phyloP scores from a whole-genome alignment of 1,140 invertebrate genomes.

The Drosophila aff. region DNA sequence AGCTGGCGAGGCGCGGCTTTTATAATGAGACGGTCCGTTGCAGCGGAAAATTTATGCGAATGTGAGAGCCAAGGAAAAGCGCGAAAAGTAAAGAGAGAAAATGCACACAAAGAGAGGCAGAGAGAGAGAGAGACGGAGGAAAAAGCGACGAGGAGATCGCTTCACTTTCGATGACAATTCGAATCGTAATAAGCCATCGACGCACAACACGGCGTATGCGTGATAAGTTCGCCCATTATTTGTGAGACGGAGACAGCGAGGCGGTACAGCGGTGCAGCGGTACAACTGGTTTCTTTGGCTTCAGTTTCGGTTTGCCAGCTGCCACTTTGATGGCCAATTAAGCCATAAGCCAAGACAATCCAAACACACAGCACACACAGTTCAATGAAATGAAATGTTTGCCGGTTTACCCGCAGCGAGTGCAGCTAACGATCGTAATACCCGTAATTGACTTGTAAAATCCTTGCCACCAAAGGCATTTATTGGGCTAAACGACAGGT shows the following conservation, averaged over 20 bases:
- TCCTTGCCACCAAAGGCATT: constrained; percentile 31
- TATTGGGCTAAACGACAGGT: constrained; percentile 43
- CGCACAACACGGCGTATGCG: constrained; percentile 74
- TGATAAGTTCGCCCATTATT: constrained; percentile 61
- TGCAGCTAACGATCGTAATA: constrained; percentile 23
- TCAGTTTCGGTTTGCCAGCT: constrained; percentile 35
- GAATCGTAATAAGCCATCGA: constrained; percentile 72
- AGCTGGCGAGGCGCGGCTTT: constrained; percentile 67
- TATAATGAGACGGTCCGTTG: constrained; percentile 72
- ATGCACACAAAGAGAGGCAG: neutral
- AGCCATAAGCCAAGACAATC: constrained; percentile 60
- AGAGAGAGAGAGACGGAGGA: neutral
- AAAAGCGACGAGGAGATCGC: constrained; percentile 31
- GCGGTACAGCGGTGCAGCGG: neutral
- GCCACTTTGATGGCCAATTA: constrained; percentile 74
- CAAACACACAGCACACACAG: constrained; percentile 31
- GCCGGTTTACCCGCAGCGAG: constrained; percentile 3
- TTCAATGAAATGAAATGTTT: constrained; percentile 79
- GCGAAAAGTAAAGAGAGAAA: constrained; percentile 10
- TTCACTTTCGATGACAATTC: constrained; percentile 65
- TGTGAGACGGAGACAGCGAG: constrained; percentile 1
- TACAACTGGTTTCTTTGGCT: constrained; percentile 58
- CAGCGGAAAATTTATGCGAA: constrained; percentile 83
- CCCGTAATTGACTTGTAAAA: constrained; percentile 57
- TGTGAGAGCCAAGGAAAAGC: constrained; percentile 49